Conservation (phyloP, 64 coral and sea anemone species). For the Astreopora myriophthalma region DNA sequence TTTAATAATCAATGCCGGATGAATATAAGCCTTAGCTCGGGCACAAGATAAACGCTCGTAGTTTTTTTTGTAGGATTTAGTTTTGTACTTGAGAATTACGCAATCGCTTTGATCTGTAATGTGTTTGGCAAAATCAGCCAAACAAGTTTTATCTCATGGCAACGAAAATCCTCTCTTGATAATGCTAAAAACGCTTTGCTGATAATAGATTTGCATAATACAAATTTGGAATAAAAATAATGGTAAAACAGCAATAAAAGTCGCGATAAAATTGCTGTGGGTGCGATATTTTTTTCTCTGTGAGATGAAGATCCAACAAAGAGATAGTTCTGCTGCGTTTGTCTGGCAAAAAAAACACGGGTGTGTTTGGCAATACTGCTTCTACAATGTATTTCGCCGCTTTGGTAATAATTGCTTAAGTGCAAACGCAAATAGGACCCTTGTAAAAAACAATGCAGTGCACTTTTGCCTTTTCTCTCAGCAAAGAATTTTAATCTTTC, state of each 20-base stretch:
- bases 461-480: neutral
- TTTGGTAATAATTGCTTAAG: neutral
- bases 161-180: neutral
- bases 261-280: neutral
- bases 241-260: neutral
- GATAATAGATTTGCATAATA: neutral
- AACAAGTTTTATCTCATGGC: neutral
- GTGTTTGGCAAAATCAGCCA: neutral
- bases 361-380: neutral
- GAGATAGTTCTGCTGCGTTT: neutral
- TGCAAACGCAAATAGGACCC: neutral
- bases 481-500: neutral
- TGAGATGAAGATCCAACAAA: neutral
- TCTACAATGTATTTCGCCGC: neutral
- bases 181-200: neutral
- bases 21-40: too few species aligned
- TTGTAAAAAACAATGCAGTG: neutral
- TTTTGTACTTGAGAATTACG: neutral
- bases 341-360: neutral
- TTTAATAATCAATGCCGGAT: too few species aligned
- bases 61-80: neutral
- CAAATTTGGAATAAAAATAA: slow-evolving; percentile 1
- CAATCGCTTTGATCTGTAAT: neutral
- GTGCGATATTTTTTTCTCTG: neutral
- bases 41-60: neutral